Percentiles rank a stretch among this genome's conserved stretches.
Evolutionary conservation across 2,888 invertebrate genomes (phyloP).

Genomic region (Kuschelorhynchus macadamiae): DNA sequence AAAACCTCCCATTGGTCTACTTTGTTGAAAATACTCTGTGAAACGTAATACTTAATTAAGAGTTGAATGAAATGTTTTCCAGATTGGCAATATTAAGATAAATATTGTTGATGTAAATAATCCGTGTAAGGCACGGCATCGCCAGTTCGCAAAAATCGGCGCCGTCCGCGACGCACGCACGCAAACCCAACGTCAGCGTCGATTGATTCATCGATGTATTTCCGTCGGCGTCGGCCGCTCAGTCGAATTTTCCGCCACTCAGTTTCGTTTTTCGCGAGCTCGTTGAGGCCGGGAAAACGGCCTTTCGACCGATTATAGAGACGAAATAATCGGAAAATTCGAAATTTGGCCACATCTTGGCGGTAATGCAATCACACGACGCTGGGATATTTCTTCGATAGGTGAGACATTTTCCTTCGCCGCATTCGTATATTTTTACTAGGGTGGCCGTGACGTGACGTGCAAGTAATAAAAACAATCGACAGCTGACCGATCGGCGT

Average conservation of each 20-base stretch:
- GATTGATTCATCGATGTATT: conserved; percentile 33
- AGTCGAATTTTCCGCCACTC: conserved; percentile 17
- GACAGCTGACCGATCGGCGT: conserved; percentile 17
- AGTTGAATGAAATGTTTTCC: too few relatives aligned
- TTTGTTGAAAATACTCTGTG: too few relatives aligned
- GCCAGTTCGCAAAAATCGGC: background rate
- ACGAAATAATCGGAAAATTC: conserved; percentile 28
- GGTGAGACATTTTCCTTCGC: background rate
- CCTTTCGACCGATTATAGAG: conserved; percentile 39
- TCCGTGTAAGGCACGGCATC: too few relatives aligned
- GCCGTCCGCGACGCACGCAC: conserved; percentile 17
- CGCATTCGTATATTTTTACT: background rate
- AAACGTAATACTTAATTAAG: too few relatives aligned
- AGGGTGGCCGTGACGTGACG: conserved; percentile 1
- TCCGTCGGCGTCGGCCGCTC: conserved; percentile 9
- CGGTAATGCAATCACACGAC: background rate
- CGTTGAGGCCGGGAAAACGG: conserved; percentile 20
- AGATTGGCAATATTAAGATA: too few relatives aligned
- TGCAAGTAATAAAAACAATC: conserved; percentile 15
- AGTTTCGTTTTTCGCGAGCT: conserved; percentile 33
- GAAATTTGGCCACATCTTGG: conserved; percentile 30
- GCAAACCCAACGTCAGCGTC: conserved; percentile 14
- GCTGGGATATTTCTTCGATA: conserved; percentile 1
- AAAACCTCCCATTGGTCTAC: too few relatives aligned
- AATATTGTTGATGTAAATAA: too few relatives aligned